phyloP scores from a whole-genome alignment of 2,797 vertebrate genomes.

The Naso thynnoides region DNA sequence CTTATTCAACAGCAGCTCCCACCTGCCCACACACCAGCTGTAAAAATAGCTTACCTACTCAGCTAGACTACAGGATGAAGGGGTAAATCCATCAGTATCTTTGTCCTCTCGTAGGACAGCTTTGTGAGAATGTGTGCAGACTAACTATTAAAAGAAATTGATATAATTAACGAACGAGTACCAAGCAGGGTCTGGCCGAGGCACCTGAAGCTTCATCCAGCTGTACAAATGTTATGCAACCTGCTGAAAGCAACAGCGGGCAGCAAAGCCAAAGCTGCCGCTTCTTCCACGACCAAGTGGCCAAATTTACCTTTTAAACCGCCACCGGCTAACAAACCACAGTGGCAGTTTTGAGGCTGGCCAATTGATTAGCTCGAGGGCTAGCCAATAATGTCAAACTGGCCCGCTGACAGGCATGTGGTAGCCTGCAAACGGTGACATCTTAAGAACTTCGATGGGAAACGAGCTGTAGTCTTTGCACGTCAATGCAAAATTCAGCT shows the following conservation, averaged over 20 bases:
- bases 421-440: slow-evolving; percentile 53
- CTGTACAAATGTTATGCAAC: slow-evolving; percentile 70
- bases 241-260: slow-evolving; percentile 45
- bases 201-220: slow-evolving; percentile 44
- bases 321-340: slow-evolving; percentile 27
- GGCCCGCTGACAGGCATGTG: slow-evolving; percentile 60
- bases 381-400: slow-evolving; percentile 30
- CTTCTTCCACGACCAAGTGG: slow-evolving; percentile 17
- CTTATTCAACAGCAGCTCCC: slow-evolving; percentile 81
- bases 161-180: slow-evolving; percentile 26
- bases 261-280: slow-evolving; percentile 27
- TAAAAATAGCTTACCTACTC: slow-evolving; percentile 81
- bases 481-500: slow-evolving; percentile 18
- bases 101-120: slow-evolving; percentile 41
- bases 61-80: slow-evolving; percentile 74
- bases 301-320: slow-evolving; percentile 35
- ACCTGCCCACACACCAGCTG: slow-evolving; percentile 80
- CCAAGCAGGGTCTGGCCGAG: slow-evolving; percentile 19
- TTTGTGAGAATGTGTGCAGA: slow-evolving; percentile 39
- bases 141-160: slow-evolving; percentile 16
- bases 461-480: slow-evolving; percentile 32
- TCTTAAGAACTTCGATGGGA: slow-evolving; percentile 43
- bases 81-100: slow-evolving; percentile 66
- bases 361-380: slow-evolving; percentile 20
- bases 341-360: background rate